Base-by-base conservation (phyloP, 2,888 invertebrate genomes). In the Drosophila antonietae region DNA sequence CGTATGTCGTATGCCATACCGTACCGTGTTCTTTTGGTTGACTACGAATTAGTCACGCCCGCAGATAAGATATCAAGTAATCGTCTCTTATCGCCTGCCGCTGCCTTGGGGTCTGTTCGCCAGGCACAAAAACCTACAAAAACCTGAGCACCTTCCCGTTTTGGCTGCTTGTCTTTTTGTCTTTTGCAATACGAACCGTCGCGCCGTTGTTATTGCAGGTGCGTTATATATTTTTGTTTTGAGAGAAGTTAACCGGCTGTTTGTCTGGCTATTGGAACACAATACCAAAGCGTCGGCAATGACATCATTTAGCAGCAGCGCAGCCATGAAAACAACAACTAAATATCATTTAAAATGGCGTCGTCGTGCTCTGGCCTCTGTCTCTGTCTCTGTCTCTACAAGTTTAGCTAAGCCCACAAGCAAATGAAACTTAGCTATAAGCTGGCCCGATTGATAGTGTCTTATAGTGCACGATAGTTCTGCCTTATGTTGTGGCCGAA, bases 31-130 rank as follows among this genome's bases (percentile, higher is more conserved):
- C 33, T 33, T 66, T 67, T 73, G 65, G 69, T 64, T 83, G 74
- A 81, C 66, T 72, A 73, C 70, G 87, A 88, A 87, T 84, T 84
- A 84, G 89, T 84, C 84, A 84, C 87, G 76, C 74, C 66, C 74
- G 44, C 43, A 68, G 84, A 84, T 84, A 88, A 84, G 84, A 84
- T 84, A 84, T 58, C 84, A 65, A 55, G 71, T 84, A 84, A 88
- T 84, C 89, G 74, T 62, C 66, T 71, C 87, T 84, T 84, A 84
- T 84, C 84, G 76, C 64, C 81, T 47, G 46, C 44, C 28, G 56
- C 57, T 79, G 78, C 80, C 73, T 78, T 80, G 60, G 57, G 81
- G 76, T 80, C 80, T 80, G 56, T 47, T 41, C 44, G 57, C 39
- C 56, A 59, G 47, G 61, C 44, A 41, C 56, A 35, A 46, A 55